These are phyloP conservation scores for Hemithea aestivaria DNA, from an alignment of 2,888 invertebrate species.

Conservation along the genomic window DNA sequence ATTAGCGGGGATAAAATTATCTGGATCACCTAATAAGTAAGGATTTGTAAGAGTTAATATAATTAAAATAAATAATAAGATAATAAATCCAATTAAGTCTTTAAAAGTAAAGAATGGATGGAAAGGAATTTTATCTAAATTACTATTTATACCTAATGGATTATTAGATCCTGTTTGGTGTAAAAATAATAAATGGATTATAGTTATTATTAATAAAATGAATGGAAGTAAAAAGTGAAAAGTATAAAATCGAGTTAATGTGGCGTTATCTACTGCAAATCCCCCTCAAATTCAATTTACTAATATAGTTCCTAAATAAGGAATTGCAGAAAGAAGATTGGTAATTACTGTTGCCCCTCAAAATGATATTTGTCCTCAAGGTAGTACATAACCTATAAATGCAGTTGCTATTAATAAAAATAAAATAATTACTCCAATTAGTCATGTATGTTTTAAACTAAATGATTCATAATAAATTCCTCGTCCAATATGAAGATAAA, in stretches of 20 bases:
- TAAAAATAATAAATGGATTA: conserved; percentile 83
- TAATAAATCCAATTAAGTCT: conserved; percentile 80
- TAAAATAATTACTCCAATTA: conserved; percentile 81
- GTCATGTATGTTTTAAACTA: conserved; percentile 80
- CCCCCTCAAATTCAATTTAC: conserved; percentile 88
- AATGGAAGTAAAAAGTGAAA: conserved; percentile 87
- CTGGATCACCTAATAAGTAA: conserved; percentile 82
- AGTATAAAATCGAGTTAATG: conserved; percentile 87
- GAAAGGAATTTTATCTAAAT: conserved; percentile 84
- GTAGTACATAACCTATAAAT: conserved; percentile 88
- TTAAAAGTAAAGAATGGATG: conserved; percentile 83
- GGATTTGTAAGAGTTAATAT: conserved; percentile 76
- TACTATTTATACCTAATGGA: conserved; percentile 80
- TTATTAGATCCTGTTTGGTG: conserved; percentile 85
- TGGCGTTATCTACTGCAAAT: conserved; percentile 85
- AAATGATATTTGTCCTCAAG: conserved; percentile 90
- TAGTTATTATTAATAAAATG: conserved; percentile 79
- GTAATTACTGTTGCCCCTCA: conserved; percentile 91
- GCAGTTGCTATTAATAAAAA: conserved; percentile 84
- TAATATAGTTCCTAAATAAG: conserved; percentile 81
- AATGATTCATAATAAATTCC: conserved; percentile 75
- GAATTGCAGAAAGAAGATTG: conserved; percentile 85
- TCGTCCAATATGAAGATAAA: conserved; percentile 84
- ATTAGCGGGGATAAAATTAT: conserved; percentile 86
- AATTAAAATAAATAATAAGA: conserved; percentile 74